Evolutionary conservation across 2,888 invertebrate genomes (phyloP), one percentile per base, ranked within the genome.

Genomic region (Archips xylosteana): DNA sequence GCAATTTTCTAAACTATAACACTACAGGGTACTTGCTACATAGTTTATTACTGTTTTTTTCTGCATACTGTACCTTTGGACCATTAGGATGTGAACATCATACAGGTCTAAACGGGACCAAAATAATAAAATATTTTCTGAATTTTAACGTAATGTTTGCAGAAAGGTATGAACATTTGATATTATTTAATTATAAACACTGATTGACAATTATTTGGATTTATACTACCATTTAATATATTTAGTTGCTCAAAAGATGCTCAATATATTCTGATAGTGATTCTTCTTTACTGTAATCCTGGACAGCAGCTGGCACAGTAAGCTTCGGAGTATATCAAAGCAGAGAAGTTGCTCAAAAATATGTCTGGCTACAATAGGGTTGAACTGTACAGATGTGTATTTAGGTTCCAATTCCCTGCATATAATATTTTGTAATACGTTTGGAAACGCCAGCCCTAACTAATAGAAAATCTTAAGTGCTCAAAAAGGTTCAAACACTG

Each of bases 51-150:
- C 36, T 3, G 10, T 39, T 6, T 66, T 57, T 57, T 57, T 32
- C 9, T 54, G 65, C 36, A 9, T 36, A 49, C 36, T 6, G 54
- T 67, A 67, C 57, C 66, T 67, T 57, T 67, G 66, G 66, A 67
- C 57, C 5, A 15, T 42, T 39, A 57, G 66, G 23, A 32, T 65
- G 36, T 36, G 64, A 66, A 42, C 66, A 66, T 10, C 66, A 57
- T 66, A 67, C 66, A 57, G 66, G 57, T 67, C 66, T 67, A 67
- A 67, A 67, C 42, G 66, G 66, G 66, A 67, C 66, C 66, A 67
- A 66, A 62, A 2, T 49, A 49, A 34, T 12, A 66, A 42, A 57
- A 54, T 67, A 67, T 67, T 67, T 57, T 67, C 42, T 42, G 54
- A 67, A 57, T 67, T 57, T 57, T 42, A 57, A 67, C 10, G 15